Conservation (phyloP, 1,140 invertebrate genomes). For the Venustaconcha ellipsiformis region DNA sequence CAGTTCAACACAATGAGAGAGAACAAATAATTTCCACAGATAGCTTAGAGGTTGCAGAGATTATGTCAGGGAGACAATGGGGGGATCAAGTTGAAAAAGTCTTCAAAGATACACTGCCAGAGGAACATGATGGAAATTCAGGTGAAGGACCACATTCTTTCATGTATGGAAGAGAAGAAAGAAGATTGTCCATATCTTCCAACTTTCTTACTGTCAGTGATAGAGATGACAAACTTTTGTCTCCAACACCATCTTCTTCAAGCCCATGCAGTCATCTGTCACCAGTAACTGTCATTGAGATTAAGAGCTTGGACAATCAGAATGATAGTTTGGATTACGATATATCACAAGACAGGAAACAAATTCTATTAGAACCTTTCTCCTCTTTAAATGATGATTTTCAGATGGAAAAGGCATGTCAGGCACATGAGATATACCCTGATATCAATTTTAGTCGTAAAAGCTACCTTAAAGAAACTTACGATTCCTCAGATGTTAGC, state of each 20-base stretch:
- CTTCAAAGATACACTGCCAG: not conserved
- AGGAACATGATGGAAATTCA: constrained; percentile 1
- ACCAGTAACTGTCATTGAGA: constrained; percentile 63
- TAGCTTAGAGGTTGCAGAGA: constrained; percentile 58
- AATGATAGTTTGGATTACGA: constrained; percentile 57
- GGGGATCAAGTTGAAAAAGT: not conserved
- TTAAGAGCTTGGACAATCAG: constrained; percentile 56
- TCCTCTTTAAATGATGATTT: too few relatives aligned
- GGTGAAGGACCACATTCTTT: not conserved
- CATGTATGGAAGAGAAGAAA: too few relatives aligned
- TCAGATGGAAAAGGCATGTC: too few relatives aligned
- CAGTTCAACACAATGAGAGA: constrained; percentile 15
- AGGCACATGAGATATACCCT: too few relatives aligned
- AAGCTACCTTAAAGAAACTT: too few relatives aligned
- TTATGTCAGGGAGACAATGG: constrained; percentile 21
- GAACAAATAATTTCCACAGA: constrained; percentile 33
- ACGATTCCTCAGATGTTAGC: too few relatives aligned
- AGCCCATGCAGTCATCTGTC: constrained; percentile 50
- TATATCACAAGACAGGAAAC: constrained; percentile 17
- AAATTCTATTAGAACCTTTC: too few relatives aligned
- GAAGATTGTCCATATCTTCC: too few relatives aligned
- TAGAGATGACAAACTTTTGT: constrained; percentile 26
- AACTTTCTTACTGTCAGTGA: not conserved
- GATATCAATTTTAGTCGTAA: too few relatives aligned
- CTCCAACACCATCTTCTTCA: constrained; percentile 42